Base-by-base conservation (phyloP, 1,140 invertebrate species). In the Lineus longissimus region DNA sequence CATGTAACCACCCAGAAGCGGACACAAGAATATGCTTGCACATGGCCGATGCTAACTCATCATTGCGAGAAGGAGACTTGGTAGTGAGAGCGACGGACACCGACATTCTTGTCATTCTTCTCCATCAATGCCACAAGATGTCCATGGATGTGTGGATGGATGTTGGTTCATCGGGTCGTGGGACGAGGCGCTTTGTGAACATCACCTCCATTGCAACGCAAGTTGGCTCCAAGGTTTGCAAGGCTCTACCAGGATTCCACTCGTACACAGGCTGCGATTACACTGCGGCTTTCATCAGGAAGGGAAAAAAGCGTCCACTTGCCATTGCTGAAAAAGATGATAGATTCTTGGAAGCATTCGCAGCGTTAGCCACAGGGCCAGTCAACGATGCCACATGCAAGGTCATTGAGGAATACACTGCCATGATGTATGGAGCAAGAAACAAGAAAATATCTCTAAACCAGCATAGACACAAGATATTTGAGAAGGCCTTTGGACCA, bases 221-320 rank as follows among this genome's bases (percentile, higher is more conserved):
- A 4, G 15, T 64, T 30, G 63, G 57, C 2, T 31, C 11, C 0
- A 15, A 2, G 29, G 2, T 64, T 19, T 59, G 56, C 33, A 25
- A 60, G 9, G 63, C 63, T 22, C 31, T 64, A 17, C 57, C 63
- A 25, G 63, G 40, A 6, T 29, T 64, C 19, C 63, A 64, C 58
- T 40, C 63, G 29, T 64, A 51, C 25, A 60, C 63, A 27, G 63
- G 63, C 13, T 64, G 63, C 25, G 63, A 64, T 43, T 59, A 30
- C 31, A 64, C 63, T n/a, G 33, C 57, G 33, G 23, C 56, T 13
- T 64, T 64, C 54, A 15, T 45, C 29, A 27, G 63, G 22, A 64
- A 59, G 30, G 56, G 63, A 15, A 59, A 64, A 60, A 31, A 47
- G 15, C 23, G 31, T 25, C 63, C 25, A 19, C 58, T 51, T 4